Percentiles rank a stretch among this genome's conserved stretches.
These are phyloP conservation scores for Geodia barretti DNA, from an alignment of 37 sponge, comb jelly and placozoan genomes.

Conservation along the genomic window DNA sequence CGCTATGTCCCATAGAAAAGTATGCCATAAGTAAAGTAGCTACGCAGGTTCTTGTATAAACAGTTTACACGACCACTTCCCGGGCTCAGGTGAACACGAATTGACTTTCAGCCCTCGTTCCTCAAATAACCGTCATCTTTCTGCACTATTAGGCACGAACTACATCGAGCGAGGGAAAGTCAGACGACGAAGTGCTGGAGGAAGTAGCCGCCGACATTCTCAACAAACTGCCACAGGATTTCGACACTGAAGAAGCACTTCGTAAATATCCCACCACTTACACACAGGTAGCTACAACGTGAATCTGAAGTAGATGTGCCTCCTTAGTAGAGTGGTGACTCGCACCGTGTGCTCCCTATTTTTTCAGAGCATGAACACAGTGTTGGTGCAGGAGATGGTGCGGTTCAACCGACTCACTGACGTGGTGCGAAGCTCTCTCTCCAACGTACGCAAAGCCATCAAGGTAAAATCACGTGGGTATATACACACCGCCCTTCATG, in stretches of 20 bases:
- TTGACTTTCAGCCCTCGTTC: background rate
- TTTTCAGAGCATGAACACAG: constrained; percentile 98
- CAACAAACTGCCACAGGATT: constrained; percentile 87
- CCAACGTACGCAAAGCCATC: constrained; percentile 98
- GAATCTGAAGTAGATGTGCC: too few species aligned
- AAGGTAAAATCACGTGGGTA: constrained; percentile 63
- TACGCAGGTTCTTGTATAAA: too few species aligned
- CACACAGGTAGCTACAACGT: constrained; percentile 83
- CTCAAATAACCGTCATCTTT: background rate
- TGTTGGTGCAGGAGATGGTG: constrained; percentile 99
- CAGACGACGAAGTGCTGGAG: constrained; percentile 87
- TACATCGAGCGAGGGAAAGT: constrained; percentile 88
- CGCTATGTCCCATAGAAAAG: too few species aligned
- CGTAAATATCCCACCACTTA: constrained; percentile 98
- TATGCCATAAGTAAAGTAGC: too few species aligned
- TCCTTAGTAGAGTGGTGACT: too few species aligned
- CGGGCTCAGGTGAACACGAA: too few species aligned
- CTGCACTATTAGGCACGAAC: constrained; percentile 60
- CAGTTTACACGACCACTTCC: too few species aligned
- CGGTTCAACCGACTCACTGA: constrained; percentile 92
- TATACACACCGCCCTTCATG: too few species aligned
- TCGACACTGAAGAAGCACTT: constrained; percentile 97
- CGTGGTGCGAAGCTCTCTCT: constrained; percentile 77
- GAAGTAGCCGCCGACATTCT: constrained; percentile 97
- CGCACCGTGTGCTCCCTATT: background rate